phyloP scores from a whole-genome alignment of 2,113 vertebrate genomes.

The Phyllopteryx taeniolatus region DNA sequence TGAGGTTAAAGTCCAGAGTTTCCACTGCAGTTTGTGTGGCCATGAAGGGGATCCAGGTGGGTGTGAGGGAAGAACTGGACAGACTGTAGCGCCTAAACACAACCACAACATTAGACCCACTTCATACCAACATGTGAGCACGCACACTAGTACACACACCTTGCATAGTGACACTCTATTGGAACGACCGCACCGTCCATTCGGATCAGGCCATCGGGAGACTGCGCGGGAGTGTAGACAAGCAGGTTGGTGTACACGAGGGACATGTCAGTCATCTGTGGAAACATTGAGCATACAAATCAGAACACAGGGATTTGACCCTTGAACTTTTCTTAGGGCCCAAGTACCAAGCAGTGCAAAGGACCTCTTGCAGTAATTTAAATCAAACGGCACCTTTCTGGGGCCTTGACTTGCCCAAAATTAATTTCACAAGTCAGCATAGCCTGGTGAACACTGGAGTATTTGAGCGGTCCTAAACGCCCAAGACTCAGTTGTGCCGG shows the following conservation, averaged over 20 bases:
- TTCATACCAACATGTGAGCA: neutral
- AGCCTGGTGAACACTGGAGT: too few species aligned
- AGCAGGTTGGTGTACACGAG: conserved; percentile 68
- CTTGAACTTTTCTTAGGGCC: neutral
- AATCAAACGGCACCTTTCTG: too few species aligned
- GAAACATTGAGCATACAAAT: neutral
- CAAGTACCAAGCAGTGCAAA: neutral
- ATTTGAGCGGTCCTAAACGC: too few species aligned
- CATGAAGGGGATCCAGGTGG: conserved; percentile 64
- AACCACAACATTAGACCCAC: neutral
- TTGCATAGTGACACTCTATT: conserved; percentile 64
- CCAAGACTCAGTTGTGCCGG: too few species aligned
- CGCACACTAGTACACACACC: conserved; percentile 28
- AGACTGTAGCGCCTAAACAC: conserved; percentile 59
- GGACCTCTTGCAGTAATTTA: too few species aligned
- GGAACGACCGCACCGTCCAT: conserved; percentile 68
- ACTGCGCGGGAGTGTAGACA: conserved; percentile 48
- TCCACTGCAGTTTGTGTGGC: conserved; percentile 44
- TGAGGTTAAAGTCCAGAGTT: conserved; percentile 50
- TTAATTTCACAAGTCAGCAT: too few species aligned
- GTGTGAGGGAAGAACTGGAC: conserved; percentile 50
- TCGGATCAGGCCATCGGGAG: conserved; percentile 46
- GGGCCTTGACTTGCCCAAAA: too few species aligned
- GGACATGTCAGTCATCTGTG: conserved; percentile 53
- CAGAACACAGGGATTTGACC: neutral